Evolutionary conservation across 2,113 vertebrate genomes (phyloP), one percentile per base, ranked within the genome.

Genomic region (Poecilia latipinna): DNA sequence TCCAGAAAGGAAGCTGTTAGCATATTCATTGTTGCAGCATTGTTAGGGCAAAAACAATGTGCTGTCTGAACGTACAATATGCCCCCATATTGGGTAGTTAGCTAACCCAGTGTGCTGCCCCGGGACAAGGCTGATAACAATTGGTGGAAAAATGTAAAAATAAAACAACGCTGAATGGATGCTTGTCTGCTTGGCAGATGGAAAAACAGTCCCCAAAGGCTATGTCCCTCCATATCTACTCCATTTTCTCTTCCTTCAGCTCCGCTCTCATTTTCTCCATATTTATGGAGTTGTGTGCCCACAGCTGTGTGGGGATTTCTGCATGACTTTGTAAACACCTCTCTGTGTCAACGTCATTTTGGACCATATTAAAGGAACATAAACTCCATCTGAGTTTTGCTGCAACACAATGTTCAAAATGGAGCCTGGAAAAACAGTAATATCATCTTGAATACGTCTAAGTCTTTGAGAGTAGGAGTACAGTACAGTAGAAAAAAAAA

Each of bases 101-200:
- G 88, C 76, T 68, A 65, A 61, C 39, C 28, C 69, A 82, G 29
- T 75, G 77, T 85, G 75, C 61, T 77, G 37, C 85, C 84, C 12
- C 8, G 57, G 81, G 85, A 86, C 71, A 83, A 74, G 65, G 35
- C 64, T 82, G 75, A 82, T 83, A 85, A 87, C 70, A 89, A 78
- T 33, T 86, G 68, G 51, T 35, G 39, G 68, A 82, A 78, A 74
- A 72, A 82, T 84, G 54, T 80, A 48, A 32, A 80, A 73, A 66
- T 68, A 86, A 77, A 62, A 73, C 76, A 12, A 37, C 69, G 74
- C 65, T 37, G 66, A 65, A 74, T 71, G 28, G 44, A 51, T 62
- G 60, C 75, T 77, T 37, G 44, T 42, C 66, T 44, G 63, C 72
- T 33, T 26, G 29, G 70, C 62, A 82, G 77, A 83, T 54, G 71